These are phyloP conservation scores for Erebia ligea DNA, from an alignment of 2,888 invertebrate genomes.

Conservation along the genomic window DNA sequence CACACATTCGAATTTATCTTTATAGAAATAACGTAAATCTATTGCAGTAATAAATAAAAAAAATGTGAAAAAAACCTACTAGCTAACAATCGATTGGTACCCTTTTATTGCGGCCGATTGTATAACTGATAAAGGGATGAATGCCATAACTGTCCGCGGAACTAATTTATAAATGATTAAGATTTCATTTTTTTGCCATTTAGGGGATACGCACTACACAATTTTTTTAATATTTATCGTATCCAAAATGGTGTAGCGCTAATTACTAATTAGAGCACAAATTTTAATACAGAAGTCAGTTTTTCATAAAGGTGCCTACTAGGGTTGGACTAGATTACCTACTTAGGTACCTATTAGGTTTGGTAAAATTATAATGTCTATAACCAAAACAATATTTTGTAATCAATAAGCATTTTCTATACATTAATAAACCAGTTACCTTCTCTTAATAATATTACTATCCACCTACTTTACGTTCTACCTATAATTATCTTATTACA, in stretches of 20 bases:
- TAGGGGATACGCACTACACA: conserved; percentile 42
- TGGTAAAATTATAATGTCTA: too few relatives aligned
- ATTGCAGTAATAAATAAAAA: conserved; percentile 56
- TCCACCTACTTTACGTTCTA: not conserved
- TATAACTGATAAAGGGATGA: conserved; percentile 79
- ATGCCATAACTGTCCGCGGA: conserved; percentile 75
- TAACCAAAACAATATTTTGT: not conserved
- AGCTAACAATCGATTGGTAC: conserved; percentile 71
- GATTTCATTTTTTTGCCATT: conserved; percentile 70
- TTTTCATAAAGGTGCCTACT: too few relatives aligned
- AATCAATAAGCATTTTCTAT: not conserved
- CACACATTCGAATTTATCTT: conserved; percentile 3
- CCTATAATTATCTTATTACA: conserved; percentile 12
- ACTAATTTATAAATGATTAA: conserved; percentile 83
- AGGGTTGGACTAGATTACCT: not conserved
- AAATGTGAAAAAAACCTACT: conserved; percentile 57
- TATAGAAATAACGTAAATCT: conserved; percentile 51
- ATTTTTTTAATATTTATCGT: not conserved
- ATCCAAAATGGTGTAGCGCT: not conserved
- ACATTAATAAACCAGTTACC: not conserved
- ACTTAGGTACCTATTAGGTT: not conserved
- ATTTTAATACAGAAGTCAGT: too few relatives aligned
- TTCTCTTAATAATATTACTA: not conserved
- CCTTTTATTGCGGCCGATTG: conserved; percentile 79
- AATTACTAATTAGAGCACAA: not conserved